Conservation (phyloP, 2,888 invertebrate species). For the Malthinus flaveolus region DNA sequence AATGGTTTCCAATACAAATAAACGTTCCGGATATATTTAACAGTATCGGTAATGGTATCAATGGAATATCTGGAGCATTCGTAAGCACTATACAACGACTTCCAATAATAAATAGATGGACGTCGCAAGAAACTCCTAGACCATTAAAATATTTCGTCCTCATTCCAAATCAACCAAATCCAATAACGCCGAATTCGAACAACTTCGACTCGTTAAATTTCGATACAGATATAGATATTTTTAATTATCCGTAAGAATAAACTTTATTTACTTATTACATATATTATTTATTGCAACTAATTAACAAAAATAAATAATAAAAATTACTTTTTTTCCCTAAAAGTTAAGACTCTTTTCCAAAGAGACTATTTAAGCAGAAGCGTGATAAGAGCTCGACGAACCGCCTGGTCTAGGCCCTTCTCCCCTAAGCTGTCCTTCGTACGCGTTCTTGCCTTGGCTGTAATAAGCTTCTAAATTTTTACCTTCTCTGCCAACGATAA, state of each 20-base stretch:
- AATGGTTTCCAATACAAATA: constrained; percentile 65
- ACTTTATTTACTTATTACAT: background rate
- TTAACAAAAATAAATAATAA: constrained; percentile 14
- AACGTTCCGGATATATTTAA: constrained; percentile 64
- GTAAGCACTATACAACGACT: constrained; percentile 30
- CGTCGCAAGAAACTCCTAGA: constrained; percentile 27
- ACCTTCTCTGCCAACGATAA: constrained; percentile 49
- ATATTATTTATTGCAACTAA: background rate
- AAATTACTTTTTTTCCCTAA: background rate
- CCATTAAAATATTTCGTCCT: constrained; percentile 27
- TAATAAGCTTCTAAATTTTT: constrained; percentile 38
- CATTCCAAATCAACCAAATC: constrained; percentile 13
- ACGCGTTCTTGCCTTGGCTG: constrained; percentile 44
- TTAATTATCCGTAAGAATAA: constrained; percentile 18
- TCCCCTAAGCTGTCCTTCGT: constrained; percentile 44
- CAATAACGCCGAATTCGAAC: background rate
- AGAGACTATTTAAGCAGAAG: constrained; percentile 7
- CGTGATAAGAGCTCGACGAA: constrained; percentile 18
- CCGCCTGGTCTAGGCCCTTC: constrained; percentile 31
- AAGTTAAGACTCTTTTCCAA: background rate
- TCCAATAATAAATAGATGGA: constrained; percentile 33
- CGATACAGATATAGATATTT: constrained; percentile 7
- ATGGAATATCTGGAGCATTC: constrained; percentile 19
- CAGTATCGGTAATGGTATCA: constrained; percentile 36
- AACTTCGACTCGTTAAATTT: constrained; percentile 5